Conservation (phyloP, 2,113 vertebrate genomes). For the Neofelis nebulosa region DNA sequence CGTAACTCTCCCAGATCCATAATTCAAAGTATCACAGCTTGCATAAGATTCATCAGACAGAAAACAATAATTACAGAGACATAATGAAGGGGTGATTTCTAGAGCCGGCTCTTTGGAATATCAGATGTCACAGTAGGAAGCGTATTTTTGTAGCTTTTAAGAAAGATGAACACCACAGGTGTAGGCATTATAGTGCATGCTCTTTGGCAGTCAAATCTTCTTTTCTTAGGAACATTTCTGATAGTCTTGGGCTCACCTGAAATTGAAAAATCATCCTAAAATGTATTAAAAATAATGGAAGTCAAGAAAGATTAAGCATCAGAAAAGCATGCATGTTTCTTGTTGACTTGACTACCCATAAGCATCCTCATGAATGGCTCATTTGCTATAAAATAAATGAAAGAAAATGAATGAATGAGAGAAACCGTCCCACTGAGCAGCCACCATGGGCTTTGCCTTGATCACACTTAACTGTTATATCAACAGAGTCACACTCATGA, state of each 20-base stretch:
- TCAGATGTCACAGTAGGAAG: constrained; percentile 47
- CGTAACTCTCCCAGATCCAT: constrained; percentile 23
- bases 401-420: not conserved
- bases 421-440: fast-evolving
- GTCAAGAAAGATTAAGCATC: not conserved
- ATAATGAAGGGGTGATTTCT: constrained; percentile 60
- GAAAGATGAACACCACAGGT: constrained; percentile 24
- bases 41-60: constrained; percentile 36
- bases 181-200: not conserved
- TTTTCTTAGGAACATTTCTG: not conserved
- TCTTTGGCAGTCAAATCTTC: not conserved
- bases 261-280: not conserved
- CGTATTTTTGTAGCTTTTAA: constrained; percentile 42
- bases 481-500: not conserved
- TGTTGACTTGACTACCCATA: not conserved
- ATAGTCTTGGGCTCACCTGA: not conserved
- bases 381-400: not conserved
- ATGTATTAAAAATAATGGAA: not conserved
- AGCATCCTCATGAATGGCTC: not conserved
- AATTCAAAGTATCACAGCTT: constrained; percentile 61
- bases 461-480: not conserved
- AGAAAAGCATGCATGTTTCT: not conserved
- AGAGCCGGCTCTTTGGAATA: not conserved
- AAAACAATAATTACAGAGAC: constrained; percentile 61
- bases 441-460: fast-evolving